Evolutionary conservation across 2,113 vertebrate genomes (phyloP), one percentile per base, ranked within the genome.

Genomic region (Pagrus major): DNA sequence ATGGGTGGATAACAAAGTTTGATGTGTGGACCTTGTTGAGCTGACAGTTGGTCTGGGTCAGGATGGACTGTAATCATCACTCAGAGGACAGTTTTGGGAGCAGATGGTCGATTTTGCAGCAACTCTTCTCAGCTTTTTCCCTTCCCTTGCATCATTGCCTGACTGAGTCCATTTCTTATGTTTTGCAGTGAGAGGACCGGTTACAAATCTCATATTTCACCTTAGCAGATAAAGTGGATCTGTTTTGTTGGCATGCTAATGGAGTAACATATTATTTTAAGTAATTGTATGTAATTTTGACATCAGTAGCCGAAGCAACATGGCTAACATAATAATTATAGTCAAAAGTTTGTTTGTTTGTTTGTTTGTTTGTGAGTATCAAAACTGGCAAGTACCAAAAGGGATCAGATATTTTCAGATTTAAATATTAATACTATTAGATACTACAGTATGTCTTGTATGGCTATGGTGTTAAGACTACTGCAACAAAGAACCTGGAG

Each of bases 41-140:
- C 18, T 56, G 73, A 46, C 49, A 72, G 39, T 23, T 44, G 52
- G 55, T 37, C 21, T 20, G 33, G 41, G 29, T 49, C 55, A 59
- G 29, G 15, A 21, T 27, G 21, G 29, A 12, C n/a, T 35, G 37
- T 31, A 21, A 55, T 31, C 20, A 23, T 42, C 37, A 31, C 27
- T 52, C 37, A 64, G 47, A 54, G 20, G 35, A 47, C 59, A 74
- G 21, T 44, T 76, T 55, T 55, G 25, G 51, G 37, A 56, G 66
- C 60, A 75, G 60, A 54, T 75, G 73, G 61, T 51, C 0, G 1
- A 18, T 39, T 74, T 74, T 9, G 37, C 11, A 55, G 37, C 59
- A 42, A 65, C 25, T 6, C 20, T 25, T 16, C 51, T 14, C 1
- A 0, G 23, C 7, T 3, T 44, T 54, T 58, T 37, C 15, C 58